Percentiles rank a stretch among this genome's conserved stretches.
Conservation (phyloP, 2,888 invertebrate species). For the Brachyopa scutellaris region DNA sequence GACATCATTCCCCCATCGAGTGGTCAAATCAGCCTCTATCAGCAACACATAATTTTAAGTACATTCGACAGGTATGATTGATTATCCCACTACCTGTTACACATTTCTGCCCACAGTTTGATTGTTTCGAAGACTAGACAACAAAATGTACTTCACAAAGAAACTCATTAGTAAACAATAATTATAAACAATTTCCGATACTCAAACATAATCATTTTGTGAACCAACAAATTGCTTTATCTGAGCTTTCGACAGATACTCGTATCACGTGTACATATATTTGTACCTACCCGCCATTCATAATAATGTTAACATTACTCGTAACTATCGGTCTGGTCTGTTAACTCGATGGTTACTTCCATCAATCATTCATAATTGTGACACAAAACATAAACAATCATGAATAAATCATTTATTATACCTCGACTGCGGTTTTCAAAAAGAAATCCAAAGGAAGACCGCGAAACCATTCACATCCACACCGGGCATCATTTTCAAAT, state of each 20-base stretch:
- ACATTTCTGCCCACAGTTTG: not conserved
- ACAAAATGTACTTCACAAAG: not conserved
- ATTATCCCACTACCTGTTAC: slow-evolving; percentile 17
- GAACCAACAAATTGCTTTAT: slow-evolving; percentile 24
- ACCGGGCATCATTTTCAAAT: slow-evolving; percentile 7
- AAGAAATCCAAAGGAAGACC: not conserved
- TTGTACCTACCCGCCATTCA: too few species aligned
- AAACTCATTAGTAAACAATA: slow-evolving; percentile 32
- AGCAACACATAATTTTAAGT: too few species aligned
- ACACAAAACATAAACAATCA: slow-evolving; percentile 37
- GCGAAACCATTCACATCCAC: not conserved
- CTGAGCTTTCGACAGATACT: slow-evolving; percentile 13
- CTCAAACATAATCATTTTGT: not conserved
- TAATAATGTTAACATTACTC: not conserved
- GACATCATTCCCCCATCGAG: too few species aligned
- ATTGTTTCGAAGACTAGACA: not conserved
- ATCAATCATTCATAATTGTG: slow-evolving; percentile 47
- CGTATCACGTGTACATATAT: too few species aligned
- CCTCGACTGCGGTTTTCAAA: not conserved
- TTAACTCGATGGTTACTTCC: not conserved
- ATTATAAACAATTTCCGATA: slow-evolving; percentile 37
- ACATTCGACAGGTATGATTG: slow-evolving; percentile 21
- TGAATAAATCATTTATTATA: slow-evolving; percentile 31
- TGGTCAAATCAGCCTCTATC: too few species aligned
- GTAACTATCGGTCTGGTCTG: not conserved